Conservation (phyloP, 2,113 vertebrate species). For the Podarcis cretensis region DNA sequence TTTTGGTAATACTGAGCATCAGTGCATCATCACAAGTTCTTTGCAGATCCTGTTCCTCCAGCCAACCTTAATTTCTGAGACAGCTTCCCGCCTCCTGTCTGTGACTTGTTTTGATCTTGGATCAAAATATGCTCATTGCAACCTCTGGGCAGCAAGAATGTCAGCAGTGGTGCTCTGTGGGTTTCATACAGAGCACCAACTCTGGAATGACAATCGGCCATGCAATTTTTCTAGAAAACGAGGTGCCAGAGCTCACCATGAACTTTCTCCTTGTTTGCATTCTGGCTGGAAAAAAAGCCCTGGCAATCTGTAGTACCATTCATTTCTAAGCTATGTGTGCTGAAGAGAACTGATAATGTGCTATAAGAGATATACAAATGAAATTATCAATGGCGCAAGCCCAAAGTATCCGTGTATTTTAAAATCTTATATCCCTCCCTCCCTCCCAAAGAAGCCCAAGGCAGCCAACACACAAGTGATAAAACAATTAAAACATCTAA, state of each 20-base stretch:
- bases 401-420: background rate
- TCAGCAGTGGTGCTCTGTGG: background rate
- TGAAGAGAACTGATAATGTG: background rate
- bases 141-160: background rate
- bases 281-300: no score
- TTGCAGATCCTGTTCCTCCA: background rate
- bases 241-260: no score
- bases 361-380: background rate
- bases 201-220: background rate
- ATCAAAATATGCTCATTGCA: background rate
- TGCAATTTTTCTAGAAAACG: no score
- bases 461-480: no score
- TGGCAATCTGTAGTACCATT: background rate
- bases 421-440: no score
- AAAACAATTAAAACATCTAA: no score
- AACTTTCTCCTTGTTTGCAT: no score
- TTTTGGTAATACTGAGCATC: conserved; percentile 16
- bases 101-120: background rate
- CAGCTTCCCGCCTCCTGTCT: rapidly evolving
- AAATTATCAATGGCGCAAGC: background rate
- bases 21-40: rapidly evolving
- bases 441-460: no score
- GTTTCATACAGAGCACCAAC: background rate
- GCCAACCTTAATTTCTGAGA: background rate
- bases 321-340: background rate